A percentile compares a stretch with the other conserved stretches of the same genome.
Conservation (phyloP, 1,140 invertebrate species). For the Capitella teleta region DNA sequence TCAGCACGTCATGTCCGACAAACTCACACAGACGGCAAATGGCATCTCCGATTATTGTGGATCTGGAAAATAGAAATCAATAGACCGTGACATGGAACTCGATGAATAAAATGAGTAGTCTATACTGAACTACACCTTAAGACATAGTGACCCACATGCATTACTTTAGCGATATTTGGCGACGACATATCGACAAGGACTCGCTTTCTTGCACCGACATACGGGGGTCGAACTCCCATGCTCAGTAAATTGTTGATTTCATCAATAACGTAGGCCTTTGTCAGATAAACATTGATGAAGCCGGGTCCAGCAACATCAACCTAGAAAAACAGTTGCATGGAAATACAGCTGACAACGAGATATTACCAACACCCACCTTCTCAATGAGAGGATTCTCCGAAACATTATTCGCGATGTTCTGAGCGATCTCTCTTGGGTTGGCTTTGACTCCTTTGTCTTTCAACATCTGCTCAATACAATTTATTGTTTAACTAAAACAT, state of each 20-base stretch:
- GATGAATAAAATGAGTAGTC: no score
- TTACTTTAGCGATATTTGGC: constrained; percentile 99
- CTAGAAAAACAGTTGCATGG: no score
- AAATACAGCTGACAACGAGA: no score
- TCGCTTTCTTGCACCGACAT: constrained; percentile 50
- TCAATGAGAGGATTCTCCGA: constrained; percentile 57
- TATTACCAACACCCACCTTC: no score
- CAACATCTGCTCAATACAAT: constrained; percentile 29
- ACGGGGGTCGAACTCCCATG: constrained; percentile 61
- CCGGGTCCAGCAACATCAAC: constrained; percentile 66
- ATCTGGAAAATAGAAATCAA: constrained; percentile 53
- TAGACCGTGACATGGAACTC: no score
- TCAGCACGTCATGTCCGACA: constrained; percentile 82
- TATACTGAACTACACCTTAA: no score
- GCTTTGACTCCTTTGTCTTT: constrained; percentile 43
- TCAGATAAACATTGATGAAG: constrained; percentile 88
- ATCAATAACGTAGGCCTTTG: constrained; percentile 53
- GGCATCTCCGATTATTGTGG: constrained; percentile 92
- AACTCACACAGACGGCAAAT: constrained; percentile 82
- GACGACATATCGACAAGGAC: constrained; percentile 94
- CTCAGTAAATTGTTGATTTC: constrained; percentile 54
- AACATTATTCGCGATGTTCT: constrained; percentile 61
- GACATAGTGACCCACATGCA: constrained; percentile 99
- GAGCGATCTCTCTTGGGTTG: constrained; percentile 66
- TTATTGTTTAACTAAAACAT: not conserved